Base-by-base conservation (phyloP, 2,797 vertebrate species). In the Phoebastria nigripes region DNA sequence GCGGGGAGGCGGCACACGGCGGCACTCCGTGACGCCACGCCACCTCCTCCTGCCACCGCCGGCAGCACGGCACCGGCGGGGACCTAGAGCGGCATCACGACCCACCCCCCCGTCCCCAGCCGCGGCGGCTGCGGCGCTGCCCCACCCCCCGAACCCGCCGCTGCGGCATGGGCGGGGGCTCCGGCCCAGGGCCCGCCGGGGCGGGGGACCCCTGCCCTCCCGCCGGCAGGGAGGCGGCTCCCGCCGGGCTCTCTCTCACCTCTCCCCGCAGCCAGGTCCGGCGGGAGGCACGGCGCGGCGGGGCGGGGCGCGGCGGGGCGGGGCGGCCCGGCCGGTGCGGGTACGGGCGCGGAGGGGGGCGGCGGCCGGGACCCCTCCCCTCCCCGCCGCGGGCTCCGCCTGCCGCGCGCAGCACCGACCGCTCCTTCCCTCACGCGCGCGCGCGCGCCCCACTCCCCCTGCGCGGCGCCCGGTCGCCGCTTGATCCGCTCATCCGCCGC, bases 401-500 rank as follows among this genome's bases (percentile, higher is more conserved):
- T 59, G 47, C 67, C 28, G 49, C 39, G n/a, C 74, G 21, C 92
- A 18, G 61, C 61, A 20, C 81, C 46, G 14, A 13, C 21, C 6
- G 12, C 42, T 20, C 29, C 28, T 8, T 3, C 11, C 14, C 49
- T 15, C 67, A 4, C 18, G 35, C 22, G 3, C n/a, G 35, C 74
- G 24, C 24, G 4, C 56, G 1, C 28, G 6, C 21, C 8, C 8
- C 16, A 2, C 3, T 6, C n/a, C 5, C 66, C 10, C 16, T 5
- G 17, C 54, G 21, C 51, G 31, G 35, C 62, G 29, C 51, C 17
- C 63, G 31, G 87, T 78, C 94, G 94, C 91, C 33, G 49, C 55
- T 52, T 88, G 87, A 88, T 93, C 55, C 21, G 26, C 91, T 95
- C 94, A 95, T 71, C 74, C 55, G 63, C 71, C 65, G 76, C 81